Evolutionary conservation across 2,113 vertebrate species (phyloP).

Genomic region (Poecilia latipinna): DNA sequence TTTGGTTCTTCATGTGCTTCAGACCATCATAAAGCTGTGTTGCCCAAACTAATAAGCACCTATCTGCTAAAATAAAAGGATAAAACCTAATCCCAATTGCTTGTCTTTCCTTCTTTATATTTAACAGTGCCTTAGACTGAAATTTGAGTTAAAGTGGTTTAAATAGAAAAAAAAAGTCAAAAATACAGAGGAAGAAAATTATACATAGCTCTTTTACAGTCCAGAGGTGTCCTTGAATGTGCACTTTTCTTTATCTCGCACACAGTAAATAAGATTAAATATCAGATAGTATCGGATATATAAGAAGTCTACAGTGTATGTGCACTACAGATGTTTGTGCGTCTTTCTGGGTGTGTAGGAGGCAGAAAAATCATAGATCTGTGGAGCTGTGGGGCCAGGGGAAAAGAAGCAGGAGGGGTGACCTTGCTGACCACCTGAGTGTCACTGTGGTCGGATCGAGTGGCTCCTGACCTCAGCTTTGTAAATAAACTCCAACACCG

Average conservation of each 20-base stretch:
- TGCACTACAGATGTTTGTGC: slow-evolving; percentile 35
- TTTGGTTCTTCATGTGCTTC: slow-evolving; percentile 57
- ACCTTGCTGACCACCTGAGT: slow-evolving; percentile 72
- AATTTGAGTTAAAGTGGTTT: neutral
- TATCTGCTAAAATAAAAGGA: slow-evolving; percentile 75
- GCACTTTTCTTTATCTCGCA: slow-evolving; percentile 5
- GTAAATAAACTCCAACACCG: slow-evolving; percentile 54
- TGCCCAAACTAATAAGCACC: slow-evolving; percentile 59
- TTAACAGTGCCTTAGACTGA: neutral
- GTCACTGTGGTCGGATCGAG: slow-evolving; percentile 59
- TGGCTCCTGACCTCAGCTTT: slow-evolving; percentile 75
- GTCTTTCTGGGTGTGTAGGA: slow-evolving; percentile 7
- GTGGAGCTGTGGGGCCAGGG: slow-evolving; percentile 13
- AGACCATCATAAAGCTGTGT: slow-evolving; percentile 29
- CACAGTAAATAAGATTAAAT: slow-evolving; percentile 19
- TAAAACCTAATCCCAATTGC: slow-evolving; percentile 43
- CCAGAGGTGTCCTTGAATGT: slow-evolving; percentile 19
- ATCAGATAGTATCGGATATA: slow-evolving; percentile 16
- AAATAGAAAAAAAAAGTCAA: neutral
- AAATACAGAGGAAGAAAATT: neutral
- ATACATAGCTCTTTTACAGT: slow-evolving; percentile 2
- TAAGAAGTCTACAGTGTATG: slow-evolving; percentile 13
- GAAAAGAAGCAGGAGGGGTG: slow-evolving; percentile 33
- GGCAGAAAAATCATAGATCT: slow-evolving; percentile 12
- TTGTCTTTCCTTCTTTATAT: slow-evolving; percentile 14